A percentile compares a stretch with the other conserved stretches of the same genome.
phyloP scores from a whole-genome alignment of 2,888 invertebrate species.

The Psylliodes chrysocephalus region DNA sequence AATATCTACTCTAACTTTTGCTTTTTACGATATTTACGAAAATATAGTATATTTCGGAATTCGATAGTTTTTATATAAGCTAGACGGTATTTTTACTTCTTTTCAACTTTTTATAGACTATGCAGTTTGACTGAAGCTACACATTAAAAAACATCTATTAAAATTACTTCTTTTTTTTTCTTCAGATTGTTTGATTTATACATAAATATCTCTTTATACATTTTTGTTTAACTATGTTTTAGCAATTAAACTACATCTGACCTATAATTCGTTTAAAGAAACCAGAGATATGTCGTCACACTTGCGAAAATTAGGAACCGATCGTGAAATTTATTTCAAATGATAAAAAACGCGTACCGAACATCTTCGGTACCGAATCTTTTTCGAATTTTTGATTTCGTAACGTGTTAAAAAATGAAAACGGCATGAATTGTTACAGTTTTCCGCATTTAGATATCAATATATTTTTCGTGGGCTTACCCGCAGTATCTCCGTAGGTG shows the following conservation, averaged over 20 bases:
- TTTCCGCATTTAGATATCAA: constrained; percentile 80
- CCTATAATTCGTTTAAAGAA: constrained; percentile 16
- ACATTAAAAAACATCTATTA: constrained; percentile 59
- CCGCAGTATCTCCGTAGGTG: constrained; percentile 79
- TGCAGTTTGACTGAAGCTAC: constrained; percentile 59
- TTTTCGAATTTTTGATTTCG: constrained; percentile 8
- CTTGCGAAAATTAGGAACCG: constrained; percentile 20
- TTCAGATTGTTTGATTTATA: constrained; percentile 36
- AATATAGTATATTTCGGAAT: constrained; percentile 62
- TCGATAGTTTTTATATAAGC: constrained; percentile 57
- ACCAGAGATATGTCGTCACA: constrained; percentile 21
- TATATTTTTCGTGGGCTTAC: constrained; percentile 80
- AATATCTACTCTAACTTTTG: constrained; percentile 51
- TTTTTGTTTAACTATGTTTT: constrained; percentile 27
- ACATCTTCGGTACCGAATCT: neutral
- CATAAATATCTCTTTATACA: constrained; percentile 37
- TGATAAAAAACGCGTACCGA: neutral
- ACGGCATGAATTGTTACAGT: constrained; percentile 59
- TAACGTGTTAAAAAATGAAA: constrained; percentile 25
- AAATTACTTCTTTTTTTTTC: constrained; percentile 40
- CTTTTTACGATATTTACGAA: constrained; percentile 57
- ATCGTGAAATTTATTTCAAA: neutral
- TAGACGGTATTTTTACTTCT: constrained; percentile 50
- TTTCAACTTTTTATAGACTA: constrained; percentile 36
- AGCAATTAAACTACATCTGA: constrained; percentile 9